Conservation (phyloP, 1,140 invertebrate genomes). For the Bombus confusus region DNA sequence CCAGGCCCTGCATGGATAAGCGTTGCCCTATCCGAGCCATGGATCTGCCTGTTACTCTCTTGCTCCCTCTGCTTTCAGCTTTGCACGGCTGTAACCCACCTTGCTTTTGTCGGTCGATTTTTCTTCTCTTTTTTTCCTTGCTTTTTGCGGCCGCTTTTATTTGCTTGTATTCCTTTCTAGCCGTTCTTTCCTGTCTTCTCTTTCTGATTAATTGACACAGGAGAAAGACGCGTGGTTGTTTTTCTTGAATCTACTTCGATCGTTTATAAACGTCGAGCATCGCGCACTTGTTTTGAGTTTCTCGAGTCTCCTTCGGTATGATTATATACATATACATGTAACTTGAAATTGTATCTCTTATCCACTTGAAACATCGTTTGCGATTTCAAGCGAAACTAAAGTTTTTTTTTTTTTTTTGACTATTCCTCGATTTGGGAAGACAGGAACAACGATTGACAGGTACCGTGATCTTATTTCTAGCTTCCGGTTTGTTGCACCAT, state of each 20-base stretch:
- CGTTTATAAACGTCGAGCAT: no score
- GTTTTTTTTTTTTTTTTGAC: no score
- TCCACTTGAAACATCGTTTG: not conserved
- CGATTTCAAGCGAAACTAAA: not conserved
- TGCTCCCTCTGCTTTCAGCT: not conserved
- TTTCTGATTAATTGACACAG: not conserved
- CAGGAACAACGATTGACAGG: not conserved
- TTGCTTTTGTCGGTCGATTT: not conserved
- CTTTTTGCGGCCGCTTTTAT: not conserved
- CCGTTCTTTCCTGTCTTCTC: not conserved
- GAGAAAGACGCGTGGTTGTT: not conserved
- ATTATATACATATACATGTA: no score
- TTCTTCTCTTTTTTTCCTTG: not conserved
- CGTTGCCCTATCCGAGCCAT: constrained; percentile 54
- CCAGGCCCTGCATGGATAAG: constrained; percentile 33
- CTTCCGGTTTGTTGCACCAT: not conserved
- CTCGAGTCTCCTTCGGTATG: no score
- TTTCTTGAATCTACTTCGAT: not conserved
- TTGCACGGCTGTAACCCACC: not conserved
- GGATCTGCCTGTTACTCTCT: constrained; percentile 30
- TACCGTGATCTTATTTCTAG: not conserved
- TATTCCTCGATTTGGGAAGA: no score
- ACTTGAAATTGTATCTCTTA: no score
- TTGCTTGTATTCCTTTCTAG: not conserved
- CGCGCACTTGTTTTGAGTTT: not conserved